Percentiles rank a stretch among this genome's conserved stretches.
Evolutionary conservation across 2,888 invertebrate genomes (phyloP).

Genomic region (Dugesia japonica): DNA sequence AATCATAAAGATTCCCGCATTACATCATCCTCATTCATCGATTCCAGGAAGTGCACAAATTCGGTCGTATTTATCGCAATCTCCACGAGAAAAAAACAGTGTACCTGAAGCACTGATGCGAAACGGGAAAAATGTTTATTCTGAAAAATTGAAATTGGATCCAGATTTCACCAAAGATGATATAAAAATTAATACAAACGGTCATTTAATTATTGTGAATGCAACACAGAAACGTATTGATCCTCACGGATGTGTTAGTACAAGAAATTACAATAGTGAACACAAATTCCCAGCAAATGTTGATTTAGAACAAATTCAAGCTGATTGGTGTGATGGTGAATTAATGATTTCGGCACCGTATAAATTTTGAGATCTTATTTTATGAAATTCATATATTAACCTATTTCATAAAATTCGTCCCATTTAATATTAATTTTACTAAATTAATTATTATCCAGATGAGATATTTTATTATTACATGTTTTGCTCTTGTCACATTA

Average conservation of each 20-base stretch:
- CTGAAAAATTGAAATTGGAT: neutral
- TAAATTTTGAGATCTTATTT: neutral
- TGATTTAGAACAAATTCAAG: neutral
- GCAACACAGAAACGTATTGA: neutral
- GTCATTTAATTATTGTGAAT: neutral
- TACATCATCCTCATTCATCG: neutral
- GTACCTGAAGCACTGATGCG: neutral
- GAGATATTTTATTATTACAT: too few relatives aligned
- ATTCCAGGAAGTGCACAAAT: neutral
- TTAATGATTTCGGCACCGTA: neutral
- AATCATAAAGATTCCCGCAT: neutral
- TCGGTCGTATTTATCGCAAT: neutral
- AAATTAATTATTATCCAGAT: too few relatives aligned
- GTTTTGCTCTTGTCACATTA: too few relatives aligned
- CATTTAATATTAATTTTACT: too few relatives aligned
- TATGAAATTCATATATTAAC: too few relatives aligned
- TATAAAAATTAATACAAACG: neutral
- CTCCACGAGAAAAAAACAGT: neutral
- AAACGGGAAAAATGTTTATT: neutral
- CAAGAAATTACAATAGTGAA: conserved; percentile 10
- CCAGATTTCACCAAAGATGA: conserved; percentile 2
- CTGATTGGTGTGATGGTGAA: neutral
- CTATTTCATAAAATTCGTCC: too few relatives aligned
- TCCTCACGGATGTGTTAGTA: neutral
- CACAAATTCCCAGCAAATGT: conserved; percentile 14